phyloP scores from a whole-genome alignment of 2,797 vertebrate genomes.

The Parambassis ranga region DNA sequence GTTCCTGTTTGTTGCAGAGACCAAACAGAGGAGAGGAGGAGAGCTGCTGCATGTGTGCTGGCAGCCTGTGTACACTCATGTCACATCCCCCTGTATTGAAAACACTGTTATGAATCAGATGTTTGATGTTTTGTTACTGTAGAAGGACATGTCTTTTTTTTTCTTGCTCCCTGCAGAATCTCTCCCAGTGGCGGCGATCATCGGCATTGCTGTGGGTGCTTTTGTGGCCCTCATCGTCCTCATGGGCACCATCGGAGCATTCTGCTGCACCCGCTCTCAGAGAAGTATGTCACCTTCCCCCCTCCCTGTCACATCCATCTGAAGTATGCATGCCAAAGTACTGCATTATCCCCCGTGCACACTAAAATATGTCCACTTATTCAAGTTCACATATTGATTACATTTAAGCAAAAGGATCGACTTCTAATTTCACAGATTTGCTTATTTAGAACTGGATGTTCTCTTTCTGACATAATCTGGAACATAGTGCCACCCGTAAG shows the following conservation, averaged over 20 bases:
- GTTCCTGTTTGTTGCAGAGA: constrained; percentile 1
- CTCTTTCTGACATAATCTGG: not conserved
- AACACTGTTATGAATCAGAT: constrained; percentile 2
- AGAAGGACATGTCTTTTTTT: constrained; percentile 49
- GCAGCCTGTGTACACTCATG: not conserved
- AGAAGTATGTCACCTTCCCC: constrained; percentile 86
- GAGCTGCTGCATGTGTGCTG: not conserved
- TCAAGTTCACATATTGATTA: constrained; percentile 7
- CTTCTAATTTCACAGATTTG: not conserved
- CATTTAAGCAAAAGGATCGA: not conserved
- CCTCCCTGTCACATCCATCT: not conserved
- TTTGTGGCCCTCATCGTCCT: constrained; percentile 96
- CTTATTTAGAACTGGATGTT: not conserved
- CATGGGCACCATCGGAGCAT: constrained; percentile 96
- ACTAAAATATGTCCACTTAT: constrained; percentile 59
- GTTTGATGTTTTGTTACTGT: constrained; percentile 34
- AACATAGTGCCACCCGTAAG: constrained; percentile 7
- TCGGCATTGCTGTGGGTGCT: constrained; percentile 95
- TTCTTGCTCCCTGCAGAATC: constrained; percentile 85
- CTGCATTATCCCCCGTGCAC: constrained; percentile 23
- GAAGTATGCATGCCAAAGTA: constrained; percentile 53
- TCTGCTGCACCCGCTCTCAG: constrained; percentile 97
- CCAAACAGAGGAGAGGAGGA: not conserved
- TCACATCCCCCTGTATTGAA: not conserved
- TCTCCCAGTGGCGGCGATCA: constrained; percentile 96